Evolutionary conservation across 2,113 vertebrate species (phyloP), one percentile per base, ranked within the genome.

Genomic region (Neogobius melanostomus): DNA sequence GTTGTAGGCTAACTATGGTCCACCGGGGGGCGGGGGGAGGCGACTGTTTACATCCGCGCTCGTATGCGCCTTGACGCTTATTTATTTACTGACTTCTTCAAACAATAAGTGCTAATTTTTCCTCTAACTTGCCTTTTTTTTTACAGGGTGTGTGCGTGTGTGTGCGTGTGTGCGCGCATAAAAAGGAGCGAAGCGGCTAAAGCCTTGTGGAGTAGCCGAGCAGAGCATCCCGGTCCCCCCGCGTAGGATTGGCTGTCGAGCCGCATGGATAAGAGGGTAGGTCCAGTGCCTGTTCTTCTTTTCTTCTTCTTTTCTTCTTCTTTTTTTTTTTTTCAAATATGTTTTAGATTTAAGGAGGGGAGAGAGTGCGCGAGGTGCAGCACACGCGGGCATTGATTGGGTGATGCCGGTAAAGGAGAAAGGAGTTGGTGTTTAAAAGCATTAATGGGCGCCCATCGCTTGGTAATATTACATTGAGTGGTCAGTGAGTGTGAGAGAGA

Each of bases 261-360:
- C 51, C 90, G 88, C 88, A 91, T 91, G 90, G 90, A 91, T 80
- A 90, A 91, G 82, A 87, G 90, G 92, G 92, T 93, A 91, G 62
- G 89, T 89, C 77, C 59, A 52, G 14, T 17, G 16, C 63, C 28
- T 62, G 0, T 70, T 21, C 9, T 17, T 0, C 28, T 21, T n/a
- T 21, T 16, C 6, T 44, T n/a, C n/a, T n/a, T n/a, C n/a, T n/a
- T n/a, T n/a, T 16, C 7, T 36, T 45, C 5, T 28, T 21, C 6
- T 8, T 47, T 8, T 57, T 57, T 36, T 57, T 7, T 62, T 36
- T 47, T 10, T 17, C 5, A 6, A 15, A 16, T n/a, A 28, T 44
- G 17, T 28, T 52, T 51, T 64, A 11, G n/a, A 47, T 64, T 51
- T n/a, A 36, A 57, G 6, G 28, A 42, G 21, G 10, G 6, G 36